Base-by-base conservation (phyloP, 2,113 vertebrate species). In the Odocoileus virginianus region DNA sequence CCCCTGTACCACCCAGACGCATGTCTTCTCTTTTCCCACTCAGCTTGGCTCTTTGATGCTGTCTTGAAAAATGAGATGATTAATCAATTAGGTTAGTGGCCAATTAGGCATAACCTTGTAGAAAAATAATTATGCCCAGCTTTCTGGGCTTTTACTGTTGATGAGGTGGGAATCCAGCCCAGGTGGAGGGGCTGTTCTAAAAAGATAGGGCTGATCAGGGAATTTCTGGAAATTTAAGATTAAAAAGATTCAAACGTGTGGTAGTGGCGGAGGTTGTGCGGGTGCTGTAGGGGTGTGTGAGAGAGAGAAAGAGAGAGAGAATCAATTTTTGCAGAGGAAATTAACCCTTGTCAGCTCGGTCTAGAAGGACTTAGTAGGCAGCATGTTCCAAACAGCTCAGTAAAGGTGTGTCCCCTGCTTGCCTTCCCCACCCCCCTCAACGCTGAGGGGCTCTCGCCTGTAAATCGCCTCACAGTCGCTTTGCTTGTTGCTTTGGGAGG, bases 71-170 rank as follows among this genome's bases (percentile, higher is more conserved):
- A 97, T 94, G 17, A 94, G 98, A 64, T 98, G 97, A 98, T 98
- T 98, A 98, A 98, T 98, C 98, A 89, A 98, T 97, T 95, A 98
- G 98, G 98, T 98, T 97, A 97, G 98, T 98, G 99, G 96, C 95
- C 97, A 98, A 98, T 98, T 98, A 98, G 98, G 97, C 98, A 94
- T 96, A 98, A 98, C 98, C 97, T 97, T 97, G 98, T 96, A 97
- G 97, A 79, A 98, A 98, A 98, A 99, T 98, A 98, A 98, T 98
- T 97, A 97, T 40, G 93, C 83, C 9, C 30, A 81, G 91, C 60
- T 98, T 10, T 81, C 14, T 91, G 94, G 94, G 97, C 54, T 97
- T 97, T 97, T 95, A 45, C 40, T 74, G 13, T 97, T 19, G 95
- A 87, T 93, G 97, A 88, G 97, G 36, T 92, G 96, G 85, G 97